Evolutionary conservation across 2,888 invertebrate species (phyloP).

Genomic region (Prosopocoilus inquinatus): DNA sequence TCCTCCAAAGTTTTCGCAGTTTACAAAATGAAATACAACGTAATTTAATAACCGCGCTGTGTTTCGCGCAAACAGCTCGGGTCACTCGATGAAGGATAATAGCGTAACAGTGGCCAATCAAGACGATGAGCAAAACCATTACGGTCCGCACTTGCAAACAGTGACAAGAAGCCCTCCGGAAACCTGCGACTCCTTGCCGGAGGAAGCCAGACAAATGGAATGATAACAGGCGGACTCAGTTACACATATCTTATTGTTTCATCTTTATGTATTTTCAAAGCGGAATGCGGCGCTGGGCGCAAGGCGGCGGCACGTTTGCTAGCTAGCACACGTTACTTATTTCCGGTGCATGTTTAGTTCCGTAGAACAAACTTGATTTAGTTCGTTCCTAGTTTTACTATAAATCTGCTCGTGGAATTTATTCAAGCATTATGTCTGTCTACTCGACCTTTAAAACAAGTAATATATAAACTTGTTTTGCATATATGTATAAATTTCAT

Average conservation of each 20-base stretch:
- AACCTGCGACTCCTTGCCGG: conserved; percentile 30
- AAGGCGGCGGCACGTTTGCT: conserved; percentile 37
- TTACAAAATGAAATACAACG: background rate
- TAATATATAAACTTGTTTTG: conserved; percentile 12
- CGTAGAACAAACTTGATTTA: conserved; percentile 21
- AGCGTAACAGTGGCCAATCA: conserved; percentile 36
- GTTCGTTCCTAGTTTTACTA: conserved; percentile 18
- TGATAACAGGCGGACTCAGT: conserved; percentile 41
- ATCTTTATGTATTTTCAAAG: conserved; percentile 49
- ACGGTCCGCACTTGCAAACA: conserved; percentile 30
- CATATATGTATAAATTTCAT: too few species aligned
- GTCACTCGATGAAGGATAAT: conserved; percentile 54
- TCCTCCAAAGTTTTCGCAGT: background rate
- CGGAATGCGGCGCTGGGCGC: conserved; percentile 27
- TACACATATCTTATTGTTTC: conserved; percentile 47
- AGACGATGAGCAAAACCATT: conserved; percentile 38
- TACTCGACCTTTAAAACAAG: conserved; percentile 13
- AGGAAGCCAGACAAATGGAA: conserved; percentile 46
- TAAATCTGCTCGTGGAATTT: conserved; percentile 19
- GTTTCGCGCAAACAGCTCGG: conserved; percentile 19
- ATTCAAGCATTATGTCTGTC: conserved; percentile 19
- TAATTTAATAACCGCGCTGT: conserved; percentile 1
- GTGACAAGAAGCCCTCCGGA: conserved; percentile 35
- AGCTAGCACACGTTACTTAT: conserved; percentile 46
- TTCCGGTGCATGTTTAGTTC: conserved; percentile 40